phyloP scores from a whole-genome alignment of 2,888 invertebrate species.

The Amphipyra tragopoginis region DNA sequence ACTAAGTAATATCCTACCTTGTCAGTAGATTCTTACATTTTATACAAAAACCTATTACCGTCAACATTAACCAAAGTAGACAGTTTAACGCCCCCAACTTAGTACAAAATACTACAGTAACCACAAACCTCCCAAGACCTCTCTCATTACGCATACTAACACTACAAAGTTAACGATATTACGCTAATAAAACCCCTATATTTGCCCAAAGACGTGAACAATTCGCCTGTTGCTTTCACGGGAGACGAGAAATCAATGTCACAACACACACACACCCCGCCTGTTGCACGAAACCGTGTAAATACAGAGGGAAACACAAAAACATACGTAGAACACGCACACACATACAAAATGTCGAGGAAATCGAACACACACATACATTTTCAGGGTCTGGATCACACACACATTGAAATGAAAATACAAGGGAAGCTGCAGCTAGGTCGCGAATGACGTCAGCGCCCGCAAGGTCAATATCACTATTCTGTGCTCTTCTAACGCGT shows the following conservation, averaged over 20 bases:
- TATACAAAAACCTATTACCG: not conserved
- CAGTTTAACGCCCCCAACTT: slow-evolving; percentile 38
- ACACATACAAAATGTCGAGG: slow-evolving; percentile 39
- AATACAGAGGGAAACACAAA: slow-evolving; percentile 52
- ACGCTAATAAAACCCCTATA: slow-evolving; percentile 54
- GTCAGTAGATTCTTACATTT: not conserved
- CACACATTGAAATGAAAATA: slow-evolving; percentile 67
- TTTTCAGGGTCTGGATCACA: slow-evolving; percentile 88
- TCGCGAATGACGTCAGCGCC: slow-evolving; percentile 90
- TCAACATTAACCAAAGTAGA: slow-evolving; percentile 23
- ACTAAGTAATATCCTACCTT: not conserved
- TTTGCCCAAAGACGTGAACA: slow-evolving; percentile 53
- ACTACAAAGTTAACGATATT: slow-evolving; percentile 48
- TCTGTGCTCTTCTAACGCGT: slow-evolving; percentile 67
- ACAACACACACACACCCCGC: slow-evolving; percentile 70
- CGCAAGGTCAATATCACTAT: slow-evolving; percentile 89
- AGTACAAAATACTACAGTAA: slow-evolving; percentile 16
- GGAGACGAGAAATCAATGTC: slow-evolving; percentile 83
- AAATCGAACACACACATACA: slow-evolving; percentile 66
- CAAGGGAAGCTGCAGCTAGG: slow-evolving; percentile 88
- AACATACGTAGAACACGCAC: slow-evolving; percentile 48
- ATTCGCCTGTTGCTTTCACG: slow-evolving; percentile 78
- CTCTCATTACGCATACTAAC: slow-evolving; percentile 37
- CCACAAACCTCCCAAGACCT: slow-evolving; percentile 28
- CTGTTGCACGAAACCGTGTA: slow-evolving; percentile 75